Base-by-base conservation (phyloP, 2,888 invertebrate species). In the Eubasilissa splendida region DNA sequence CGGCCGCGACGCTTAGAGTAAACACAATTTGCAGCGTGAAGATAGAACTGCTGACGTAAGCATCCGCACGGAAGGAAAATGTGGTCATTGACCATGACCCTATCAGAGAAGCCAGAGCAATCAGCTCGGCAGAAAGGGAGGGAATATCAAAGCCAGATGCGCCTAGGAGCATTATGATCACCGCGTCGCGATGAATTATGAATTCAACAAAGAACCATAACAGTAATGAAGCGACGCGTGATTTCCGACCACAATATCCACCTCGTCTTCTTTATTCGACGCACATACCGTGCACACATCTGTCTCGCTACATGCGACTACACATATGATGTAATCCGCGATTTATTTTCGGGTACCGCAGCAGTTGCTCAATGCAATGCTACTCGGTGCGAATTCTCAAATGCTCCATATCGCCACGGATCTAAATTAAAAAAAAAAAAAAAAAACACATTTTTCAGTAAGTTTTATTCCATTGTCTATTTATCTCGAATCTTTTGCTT, bases 51-150 rank as follows among this genome's bases (percentile, higher is more conserved):
- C 9, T 33, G 31, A 73, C 52, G 53, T 5, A 12, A 60, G 50
- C n/a, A 14, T 50, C 31, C 66, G 56, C 58, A 65, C 66, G 79
- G 58, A 63, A 66, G 66, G 42, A 53, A 65, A 79, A 60, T 52
- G 75, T 33, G 60, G 60, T 11, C 75, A 75, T 10, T 60, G 75
- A 60, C 75, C 75, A 60, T 75, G 74, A 74, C 58, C 58, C 50
- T 59, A 31, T 31, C 71, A 33, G 12, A n/a, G 9, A n/a, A n/a
- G 54, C 8, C 71, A 58, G 56, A 33, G 65, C 8, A 60, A 22
- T 8, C 8, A 60, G 14, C 14, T 22, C n/a, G n/a, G 22, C 60
- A n/a, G 60, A 60, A n/a, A 33, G 63, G 42, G 63, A 63, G 42
- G 7, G 11, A 12, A 33, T 31, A 63, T 33, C 63, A 63, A 63